phyloP scores from a whole-genome alignment of 2,888 invertebrate species.

The Allacma fusca region DNA sequence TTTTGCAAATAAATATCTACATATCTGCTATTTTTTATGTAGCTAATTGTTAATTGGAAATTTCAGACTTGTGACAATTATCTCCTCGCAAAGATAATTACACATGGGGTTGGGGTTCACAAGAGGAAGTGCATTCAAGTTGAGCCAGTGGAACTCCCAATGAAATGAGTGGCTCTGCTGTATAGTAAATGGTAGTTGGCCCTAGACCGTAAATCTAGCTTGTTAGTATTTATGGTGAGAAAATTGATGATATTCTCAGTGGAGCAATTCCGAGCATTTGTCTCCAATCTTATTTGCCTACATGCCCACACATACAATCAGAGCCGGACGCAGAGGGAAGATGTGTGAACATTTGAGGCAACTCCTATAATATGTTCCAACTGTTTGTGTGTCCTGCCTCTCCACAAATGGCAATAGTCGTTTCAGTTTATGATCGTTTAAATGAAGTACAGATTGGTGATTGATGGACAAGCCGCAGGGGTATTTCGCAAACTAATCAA shows the following conservation, averaged over 20 bases:
- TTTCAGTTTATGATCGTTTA: slow-evolving; percentile 39
- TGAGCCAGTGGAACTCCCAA: too few species aligned
- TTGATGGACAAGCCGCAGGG: slow-evolving; percentile 39
- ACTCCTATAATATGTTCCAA: not conserved
- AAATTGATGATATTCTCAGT: slow-evolving; percentile 31
- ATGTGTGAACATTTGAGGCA: not conserved
- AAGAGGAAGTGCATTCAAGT: too few species aligned
- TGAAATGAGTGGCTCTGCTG: not conserved
- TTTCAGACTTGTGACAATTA: too few species aligned
- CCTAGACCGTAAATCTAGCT: not conserved
- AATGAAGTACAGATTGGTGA: slow-evolving; percentile 45
- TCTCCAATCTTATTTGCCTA: slow-evolving; percentile 12
- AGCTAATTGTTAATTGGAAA: too few species aligned
- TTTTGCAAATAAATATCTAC: too few species aligned
- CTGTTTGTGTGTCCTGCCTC: not conserved
- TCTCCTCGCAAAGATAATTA: too few species aligned
- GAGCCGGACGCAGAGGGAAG: not conserved
- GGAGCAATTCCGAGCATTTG: slow-evolving; percentile 34
- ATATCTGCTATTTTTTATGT: too few species aligned
- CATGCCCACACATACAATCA: not conserved
- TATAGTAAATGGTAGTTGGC: not conserved
- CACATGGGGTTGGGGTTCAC: too few species aligned
- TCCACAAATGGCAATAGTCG: slow-evolving; percentile 14
- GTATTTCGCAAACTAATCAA: slow-evolving; percentile 44
- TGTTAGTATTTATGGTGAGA: slow-evolving; percentile 23